These are phyloP conservation scores for Netelia virgata DNA, from an alignment of 2,888 invertebrate genomes.

Conservation along the genomic window DNA sequence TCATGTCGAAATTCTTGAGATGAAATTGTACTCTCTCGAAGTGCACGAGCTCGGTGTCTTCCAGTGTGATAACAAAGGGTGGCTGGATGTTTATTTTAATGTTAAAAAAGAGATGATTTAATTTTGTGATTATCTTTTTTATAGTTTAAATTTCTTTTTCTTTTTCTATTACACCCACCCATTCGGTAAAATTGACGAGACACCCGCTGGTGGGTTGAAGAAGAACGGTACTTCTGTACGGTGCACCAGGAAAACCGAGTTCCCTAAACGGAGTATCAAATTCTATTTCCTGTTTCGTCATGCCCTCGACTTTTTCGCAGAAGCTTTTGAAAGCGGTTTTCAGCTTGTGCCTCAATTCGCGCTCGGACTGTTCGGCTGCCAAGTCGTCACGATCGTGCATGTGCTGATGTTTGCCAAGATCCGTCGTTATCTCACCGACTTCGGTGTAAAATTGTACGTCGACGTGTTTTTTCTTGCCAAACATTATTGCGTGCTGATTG, in stretches of 20 bases:
- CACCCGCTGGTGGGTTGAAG: slow-evolving; percentile 99
- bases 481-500: slow-evolving; percentile 97
- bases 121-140: not conserved
- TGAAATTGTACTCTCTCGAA: slow-evolving; percentile 99
- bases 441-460: slow-evolving; percentile 99
- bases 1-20: slow-evolving; percentile 99
- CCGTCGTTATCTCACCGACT: slow-evolving; percentile 99
- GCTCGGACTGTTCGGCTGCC: slow-evolving; percentile 99
- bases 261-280: slow-evolving; percentile 99
- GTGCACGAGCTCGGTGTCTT: slow-evolving; percentile 98
- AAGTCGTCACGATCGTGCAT: slow-evolving; percentile 99
- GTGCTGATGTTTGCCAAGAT: slow-evolving; percentile 99
- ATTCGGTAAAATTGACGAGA: slow-evolving; percentile 98
- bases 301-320: slow-evolving; percentile 97
- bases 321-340: slow-evolving; percentile 99
- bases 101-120: slow-evolving; percentile 12
- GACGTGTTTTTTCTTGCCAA: slow-evolving; percentile 99
- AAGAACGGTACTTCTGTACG: slow-evolving; percentile 97
- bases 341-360: slow-evolving; percentile 97
- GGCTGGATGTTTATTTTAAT: slow-evolving; percentile 87
- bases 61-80: slow-evolving; percentile 98
- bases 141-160: not conserved
- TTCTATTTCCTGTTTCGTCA: slow-evolving; percentile 98
- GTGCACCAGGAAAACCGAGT: slow-evolving; percentile 98
- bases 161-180: slow-evolving; percentile 87